Base-by-base conservation (phyloP, 1,140 invertebrate species). In the Drosophila persimilis region DNA sequence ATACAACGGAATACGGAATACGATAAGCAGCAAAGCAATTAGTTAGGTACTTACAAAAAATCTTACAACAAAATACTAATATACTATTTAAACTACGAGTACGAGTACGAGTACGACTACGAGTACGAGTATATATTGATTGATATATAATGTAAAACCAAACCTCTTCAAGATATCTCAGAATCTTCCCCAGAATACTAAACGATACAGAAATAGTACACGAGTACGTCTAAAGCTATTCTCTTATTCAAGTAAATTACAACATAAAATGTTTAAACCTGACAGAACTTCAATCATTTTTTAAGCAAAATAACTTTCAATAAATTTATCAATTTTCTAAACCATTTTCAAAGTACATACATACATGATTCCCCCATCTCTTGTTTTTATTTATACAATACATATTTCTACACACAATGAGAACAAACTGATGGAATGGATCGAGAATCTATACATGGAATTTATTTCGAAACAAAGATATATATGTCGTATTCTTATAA, bases 211-310 rank as follows among this genome's bases (percentile, higher is more conserved):
- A 80, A 80, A 60, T 50, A 50, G 31, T 31, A 31, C 31, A 31
- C 31, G 31, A 9, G 31, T 80, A 76, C 51, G 63, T 73, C 56
- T 58, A 74, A 66, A 72, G 72, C 71, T 83, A 74, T 85, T 79
- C 73, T 85, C 73, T 69, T 77, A 86, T 77, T 77, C 63, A 69
- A 77, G 39, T 66, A 65, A 63, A 60, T 41, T 61, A 76, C 45
- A 73, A 73, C 60, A 57, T 52, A 54, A 55, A 70, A 62, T 70
- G 77, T 79, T 63, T 58, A 66, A 70, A 83, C 62, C 51, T 61
- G 55, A 72, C 65, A 59, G 59, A 88, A 81, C 52, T 88, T 88
- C 83, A 86, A 88, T 86, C 83, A 86, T 88, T 84, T 88, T 78
- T 78, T 48, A 56, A 67, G 39, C 31, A 61, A 70, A 78, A 56